Evolutionary conservation across 2,797 vertebrate species (phyloP).

Genomic region (Gephyroberyx darwinii): DNA sequence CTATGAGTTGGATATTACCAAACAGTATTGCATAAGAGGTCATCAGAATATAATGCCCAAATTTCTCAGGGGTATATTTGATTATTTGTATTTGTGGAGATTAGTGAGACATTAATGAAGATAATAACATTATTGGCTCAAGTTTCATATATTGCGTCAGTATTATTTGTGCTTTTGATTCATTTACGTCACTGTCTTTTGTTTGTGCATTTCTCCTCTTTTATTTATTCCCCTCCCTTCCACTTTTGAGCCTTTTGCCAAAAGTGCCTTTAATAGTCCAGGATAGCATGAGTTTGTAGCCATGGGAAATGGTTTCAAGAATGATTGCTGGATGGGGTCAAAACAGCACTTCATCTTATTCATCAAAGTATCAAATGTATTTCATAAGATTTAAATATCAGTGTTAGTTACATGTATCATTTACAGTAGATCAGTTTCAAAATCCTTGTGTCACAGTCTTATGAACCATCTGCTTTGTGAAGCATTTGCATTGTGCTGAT

Average conservation of each 20-base stretch:
- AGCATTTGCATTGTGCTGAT: conserved; percentile 34
- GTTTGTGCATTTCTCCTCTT: background rate
- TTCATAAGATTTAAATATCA: conserved; percentile 3
- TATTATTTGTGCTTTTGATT: conserved; percentile 7
- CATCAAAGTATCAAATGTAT: conserved; percentile 1
- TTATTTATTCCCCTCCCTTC: conserved; percentile 15
- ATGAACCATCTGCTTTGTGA: background rate
- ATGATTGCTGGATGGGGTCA: conserved; percentile 19
- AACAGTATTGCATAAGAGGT: background rate
- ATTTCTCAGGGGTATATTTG: conserved; percentile 18
- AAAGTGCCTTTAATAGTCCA: conserved; percentile 76
- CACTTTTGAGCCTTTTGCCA: conserved; percentile 33
- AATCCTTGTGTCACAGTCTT: conserved; percentile 14
- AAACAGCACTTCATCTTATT: conserved; percentile 18
- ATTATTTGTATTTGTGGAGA: conserved; percentile 2
- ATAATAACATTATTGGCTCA: background rate
- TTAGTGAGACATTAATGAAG: background rate
- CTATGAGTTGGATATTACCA: no score
- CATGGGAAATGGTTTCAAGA: conserved; percentile 5
- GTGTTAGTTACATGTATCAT: conserved; percentile 30
- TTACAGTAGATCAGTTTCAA: conserved; percentile 33
- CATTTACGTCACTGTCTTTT: background rate
- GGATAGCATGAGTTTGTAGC: conserved; percentile 46
- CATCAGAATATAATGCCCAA: background rate
- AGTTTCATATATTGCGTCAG: conserved; percentile 1